phyloP scores from a whole-genome alignment of 2,797 vertebrate genomes.

The Typhlichthys subterraneus region DNA sequence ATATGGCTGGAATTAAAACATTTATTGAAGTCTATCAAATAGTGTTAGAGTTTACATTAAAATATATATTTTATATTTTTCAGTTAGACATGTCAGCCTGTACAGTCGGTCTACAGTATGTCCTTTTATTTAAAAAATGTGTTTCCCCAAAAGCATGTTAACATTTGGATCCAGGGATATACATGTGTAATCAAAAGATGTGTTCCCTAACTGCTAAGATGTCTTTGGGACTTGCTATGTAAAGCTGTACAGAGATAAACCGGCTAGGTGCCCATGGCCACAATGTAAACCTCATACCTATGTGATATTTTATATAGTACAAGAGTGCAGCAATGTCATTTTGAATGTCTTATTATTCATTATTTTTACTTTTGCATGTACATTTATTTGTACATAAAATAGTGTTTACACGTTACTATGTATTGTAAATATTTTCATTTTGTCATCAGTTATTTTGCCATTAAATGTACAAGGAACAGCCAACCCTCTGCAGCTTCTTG shows the following conservation, averaged over 20 bases:
- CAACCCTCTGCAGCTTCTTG: not conserved
- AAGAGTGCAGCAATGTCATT: constrained; percentile 76
- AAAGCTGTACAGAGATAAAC: constrained; percentile 81
- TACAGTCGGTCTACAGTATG: constrained; percentile 54
- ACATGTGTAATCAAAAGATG: constrained; percentile 17
- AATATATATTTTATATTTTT: constrained; percentile 22
- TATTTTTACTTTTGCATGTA: constrained; percentile 94
- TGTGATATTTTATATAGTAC: constrained; percentile 83
- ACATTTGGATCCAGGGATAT: constrained; percentile 32
- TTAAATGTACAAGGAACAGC: constrained; percentile 90
- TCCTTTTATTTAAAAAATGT: constrained; percentile 68
- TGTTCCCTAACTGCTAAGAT: constrained; percentile 38
- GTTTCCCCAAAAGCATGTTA: constrained; percentile 50
- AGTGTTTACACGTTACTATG: constrained; percentile 89
- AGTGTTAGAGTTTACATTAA: constrained; percentile 3
- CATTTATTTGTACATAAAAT: constrained; percentile 98
- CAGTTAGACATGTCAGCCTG: constrained; percentile 38
- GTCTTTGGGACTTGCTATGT: constrained; percentile 67
- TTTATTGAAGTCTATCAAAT: not conserved
- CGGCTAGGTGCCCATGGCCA: constrained; percentile 45
- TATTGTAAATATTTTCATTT: constrained; percentile 98
- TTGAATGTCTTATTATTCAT: constrained; percentile 79
- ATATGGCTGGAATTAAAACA: constrained; percentile 32
- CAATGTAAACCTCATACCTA: constrained; percentile 77
- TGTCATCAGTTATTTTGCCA: constrained; percentile 95